Evolutionary conservation across 1,140 invertebrate genomes (phyloP).

Genomic region (Drosophila melanogaster): DNA sequence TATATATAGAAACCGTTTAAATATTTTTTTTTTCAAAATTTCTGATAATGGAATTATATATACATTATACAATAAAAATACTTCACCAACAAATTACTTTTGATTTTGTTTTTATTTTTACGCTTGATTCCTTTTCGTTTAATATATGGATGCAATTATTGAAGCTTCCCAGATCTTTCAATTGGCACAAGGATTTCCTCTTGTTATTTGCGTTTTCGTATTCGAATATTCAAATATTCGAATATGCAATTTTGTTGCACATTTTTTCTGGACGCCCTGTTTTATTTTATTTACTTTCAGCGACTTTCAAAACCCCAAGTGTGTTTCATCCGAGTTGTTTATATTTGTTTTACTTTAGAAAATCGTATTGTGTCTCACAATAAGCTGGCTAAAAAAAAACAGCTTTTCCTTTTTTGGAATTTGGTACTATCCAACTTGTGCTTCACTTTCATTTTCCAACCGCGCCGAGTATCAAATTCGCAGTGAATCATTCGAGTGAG

Average conservation of each 20-base stretch:
- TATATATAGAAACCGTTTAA: conserved; percentile 55
- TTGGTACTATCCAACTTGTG: not conserved
- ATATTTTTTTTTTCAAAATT: conserved; percentile 72
- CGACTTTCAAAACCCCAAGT: not conserved
- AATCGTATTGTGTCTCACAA: no score
- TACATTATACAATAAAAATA: conserved; percentile 72
- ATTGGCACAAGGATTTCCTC: not conserved
- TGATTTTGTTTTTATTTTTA: conserved; percentile 50
- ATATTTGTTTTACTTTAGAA: no score
- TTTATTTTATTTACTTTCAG: not conserved
- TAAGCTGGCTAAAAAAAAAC: no score
- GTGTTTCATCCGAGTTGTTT: no score
- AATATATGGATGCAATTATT: not conserved
- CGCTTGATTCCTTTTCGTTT: conserved; percentile 1
- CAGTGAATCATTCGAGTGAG: conserved; percentile 20
- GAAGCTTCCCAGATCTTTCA: conserved; percentile 4
- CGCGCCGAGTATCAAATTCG: not conserved
- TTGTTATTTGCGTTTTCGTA: conserved; percentile 5
- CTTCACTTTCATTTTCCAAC: conserved; percentile 18
- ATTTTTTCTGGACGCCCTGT: not conserved
- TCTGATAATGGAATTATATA: conserved; percentile 61
- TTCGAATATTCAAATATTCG: conserved; percentile 11
- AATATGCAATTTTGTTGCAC: conserved; percentile 7
- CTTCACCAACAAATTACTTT: conserved; percentile 66
- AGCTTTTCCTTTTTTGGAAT: no score